Conservation (phyloP, 2,888 invertebrate genomes). For the Tachina lurida region DNA sequence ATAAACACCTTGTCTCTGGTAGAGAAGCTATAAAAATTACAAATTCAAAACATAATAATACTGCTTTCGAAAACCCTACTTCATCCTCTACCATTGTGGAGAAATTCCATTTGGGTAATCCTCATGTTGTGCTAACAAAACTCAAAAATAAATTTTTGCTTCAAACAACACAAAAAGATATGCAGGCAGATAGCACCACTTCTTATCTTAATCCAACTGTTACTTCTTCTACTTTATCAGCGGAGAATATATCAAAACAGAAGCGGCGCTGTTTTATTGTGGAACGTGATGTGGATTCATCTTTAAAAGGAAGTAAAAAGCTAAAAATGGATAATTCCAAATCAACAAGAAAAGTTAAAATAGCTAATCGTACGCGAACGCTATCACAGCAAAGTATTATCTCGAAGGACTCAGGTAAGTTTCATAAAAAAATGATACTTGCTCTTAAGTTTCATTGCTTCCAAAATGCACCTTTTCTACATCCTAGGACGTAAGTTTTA, state of each 20-base stretch:
- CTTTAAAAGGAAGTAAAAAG: constrained; percentile 37
- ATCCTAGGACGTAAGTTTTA: too few species aligned
- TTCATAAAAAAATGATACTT: not conserved
- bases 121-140: constrained; percentile 54
- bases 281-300: constrained; percentile 45
- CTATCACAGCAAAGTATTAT: constrained; percentile 17
- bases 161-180: constrained; percentile 15
- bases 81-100: constrained; percentile 5
- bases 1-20: not conserved
- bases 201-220: constrained; percentile 40
- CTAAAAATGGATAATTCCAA: constrained; percentile 34
- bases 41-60: not conserved
- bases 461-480: too few species aligned
- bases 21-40: not conserved
- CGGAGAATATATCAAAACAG: constrained; percentile 24
- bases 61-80: constrained; percentile 29
- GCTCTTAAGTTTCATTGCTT: too few species aligned
- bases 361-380: constrained; percentile 10
- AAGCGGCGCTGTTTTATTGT: constrained; percentile 32
- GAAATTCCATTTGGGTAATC: constrained; percentile 55
- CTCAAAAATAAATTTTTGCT: constrained; percentile 19
- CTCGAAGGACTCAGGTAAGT: constrained; percentile 27
- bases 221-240: constrained; percentile 45
- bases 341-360: constrained; percentile 29
- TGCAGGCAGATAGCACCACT: constrained; percentile 38